Percentiles rank a stretch among this genome's conserved stretches.
These are phyloP conservation scores for Apotomis capreana DNA, from an alignment of 2,888 invertebrate species.

Conservation along the genomic window DNA sequence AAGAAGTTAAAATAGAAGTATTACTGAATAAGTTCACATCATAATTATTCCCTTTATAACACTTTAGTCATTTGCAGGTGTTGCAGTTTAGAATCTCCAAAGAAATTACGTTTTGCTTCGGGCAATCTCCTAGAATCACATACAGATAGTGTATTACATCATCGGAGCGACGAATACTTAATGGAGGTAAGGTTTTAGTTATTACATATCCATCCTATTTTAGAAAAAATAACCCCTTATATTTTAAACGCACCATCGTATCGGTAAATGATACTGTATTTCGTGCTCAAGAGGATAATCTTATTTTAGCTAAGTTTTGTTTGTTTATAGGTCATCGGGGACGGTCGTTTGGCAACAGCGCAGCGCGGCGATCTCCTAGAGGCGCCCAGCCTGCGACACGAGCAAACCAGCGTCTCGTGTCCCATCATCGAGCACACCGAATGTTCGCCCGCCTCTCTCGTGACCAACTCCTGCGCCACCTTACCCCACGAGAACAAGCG, in stretches of 20 bases:
- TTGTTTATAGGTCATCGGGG: conserved; percentile 79
- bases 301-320: not conserved
- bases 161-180: conserved; percentile 78
- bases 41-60: no score
- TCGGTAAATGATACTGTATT: not conserved
- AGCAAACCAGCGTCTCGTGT: conserved; percentile 86
- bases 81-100: conserved; percentile 92
- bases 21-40: no score
- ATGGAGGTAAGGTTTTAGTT: conserved; percentile 68
- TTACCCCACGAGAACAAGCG: conserved; percentile 36
- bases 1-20: no score
- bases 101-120: conserved; percentile 90
- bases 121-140: conserved; percentile 86
- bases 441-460: conserved; percentile 47
- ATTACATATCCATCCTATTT: no score
- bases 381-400: conserved; percentile 76
- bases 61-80: conserved; percentile 76
- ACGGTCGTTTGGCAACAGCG: conserved; percentile 81
- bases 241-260: no score
- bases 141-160: conserved; percentile 77
- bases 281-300: not conserved
- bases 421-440: conserved; percentile 86
- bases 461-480: conserved; percentile 43
- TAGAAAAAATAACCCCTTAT: no score
- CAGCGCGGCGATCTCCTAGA: conserved; percentile 77